A percentile compares a stretch with the other conserved stretches of the same genome.
Conservation (phyloP, 2,888 invertebrate species). For the Heteropelma amictum region DNA sequence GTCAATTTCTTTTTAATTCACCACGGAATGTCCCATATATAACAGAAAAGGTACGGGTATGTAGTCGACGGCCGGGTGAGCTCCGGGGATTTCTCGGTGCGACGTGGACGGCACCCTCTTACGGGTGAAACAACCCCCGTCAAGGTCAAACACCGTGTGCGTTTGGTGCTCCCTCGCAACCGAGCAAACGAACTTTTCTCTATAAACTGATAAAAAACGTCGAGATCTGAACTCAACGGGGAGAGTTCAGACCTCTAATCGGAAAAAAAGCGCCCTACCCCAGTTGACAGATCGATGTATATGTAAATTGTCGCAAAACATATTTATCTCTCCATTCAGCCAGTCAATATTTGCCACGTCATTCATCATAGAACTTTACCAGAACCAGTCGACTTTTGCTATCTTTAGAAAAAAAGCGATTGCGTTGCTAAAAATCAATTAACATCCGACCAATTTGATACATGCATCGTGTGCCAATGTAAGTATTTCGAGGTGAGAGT, state of each 20-base stretch:
- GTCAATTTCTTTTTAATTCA: not conserved
- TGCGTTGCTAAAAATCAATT: too few relatives aligned
- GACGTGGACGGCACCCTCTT: not conserved
- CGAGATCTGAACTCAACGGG: not conserved
- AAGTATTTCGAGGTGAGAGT: too few relatives aligned
- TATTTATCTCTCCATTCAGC: too few relatives aligned
- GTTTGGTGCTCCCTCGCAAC: not conserved
- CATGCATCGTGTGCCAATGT: too few relatives aligned
- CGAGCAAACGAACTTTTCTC: slow-evolving; percentile 21
- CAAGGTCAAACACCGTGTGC: slow-evolving; percentile 45
- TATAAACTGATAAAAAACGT: slow-evolving; percentile 15
- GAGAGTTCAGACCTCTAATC: not conserved
- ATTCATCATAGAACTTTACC: not conserved
- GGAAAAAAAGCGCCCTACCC: not conserved
- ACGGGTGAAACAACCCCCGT: slow-evolving; percentile 29
- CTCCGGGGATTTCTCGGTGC: slow-evolving; percentile 16
- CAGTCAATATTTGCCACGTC: not conserved
- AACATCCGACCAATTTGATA: too few relatives aligned
- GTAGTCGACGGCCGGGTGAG: not conserved
- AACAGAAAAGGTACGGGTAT: not conserved
- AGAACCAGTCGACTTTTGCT: too few relatives aligned
- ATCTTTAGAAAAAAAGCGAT: too few relatives aligned
- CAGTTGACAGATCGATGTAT: not conserved
- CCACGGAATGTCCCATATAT: not conserved
- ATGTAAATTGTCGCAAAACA: not conserved